Evolutionary conservation across 2,888 invertebrate genomes (phyloP), one percentile per base, ranked within the genome.

Genomic region (Tupiocoris notatus): DNA sequence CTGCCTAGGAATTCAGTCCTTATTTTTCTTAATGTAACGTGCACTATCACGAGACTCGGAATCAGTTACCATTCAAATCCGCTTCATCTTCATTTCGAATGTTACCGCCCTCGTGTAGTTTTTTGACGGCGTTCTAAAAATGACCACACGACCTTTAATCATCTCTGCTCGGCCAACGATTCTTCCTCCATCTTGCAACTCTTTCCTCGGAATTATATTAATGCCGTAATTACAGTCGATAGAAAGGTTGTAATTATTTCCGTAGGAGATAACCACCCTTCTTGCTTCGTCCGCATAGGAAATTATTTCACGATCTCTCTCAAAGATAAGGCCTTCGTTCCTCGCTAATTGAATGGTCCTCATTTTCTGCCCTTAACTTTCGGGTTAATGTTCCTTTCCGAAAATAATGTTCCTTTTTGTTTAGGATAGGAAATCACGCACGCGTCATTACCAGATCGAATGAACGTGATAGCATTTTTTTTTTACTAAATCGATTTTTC

Each of bases 21-120:
- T n/a, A n/a, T n/a, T n/a, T n/a, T n/a, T n/a, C n/a, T n/a, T n/a
- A n/a, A n/a, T n/a, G n/a, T n/a, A n/a, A n/a, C n/a, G n/a, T n/a
- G n/a, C n/a, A n/a, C n/a, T n/a, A n/a, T n/a, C n/a, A n/a, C n/a
- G n/a, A n/a, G n/a, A n/a, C n/a, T n/a, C n/a, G n/a, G n/a, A n/a
- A n/a, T n/a, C n/a, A n/a, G n/a, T n/a, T n/a, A n/a, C n/a, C 63
- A 63, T 63, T 63, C 23, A 63, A 63, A 63, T 25, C 22, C 63
- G 63, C 63, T 63, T 63, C 23, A 63, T 63, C 63, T 63, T 63
- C 63, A 63, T 63, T 63, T 63, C 23, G 23, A 24, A n/a, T 21
- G 63, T 3, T 6, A 63, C n/a, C 3, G 59, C 63, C 23, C 63
- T 17, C 1, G 23, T 23, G 25, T 63, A 63, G 25, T 63, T 63